Percentiles rank a stretch among this genome's conserved stretches.
Conservation (phyloP, 2,797 vertebrate genomes). For the Spondyliosoma cantharus region DNA sequence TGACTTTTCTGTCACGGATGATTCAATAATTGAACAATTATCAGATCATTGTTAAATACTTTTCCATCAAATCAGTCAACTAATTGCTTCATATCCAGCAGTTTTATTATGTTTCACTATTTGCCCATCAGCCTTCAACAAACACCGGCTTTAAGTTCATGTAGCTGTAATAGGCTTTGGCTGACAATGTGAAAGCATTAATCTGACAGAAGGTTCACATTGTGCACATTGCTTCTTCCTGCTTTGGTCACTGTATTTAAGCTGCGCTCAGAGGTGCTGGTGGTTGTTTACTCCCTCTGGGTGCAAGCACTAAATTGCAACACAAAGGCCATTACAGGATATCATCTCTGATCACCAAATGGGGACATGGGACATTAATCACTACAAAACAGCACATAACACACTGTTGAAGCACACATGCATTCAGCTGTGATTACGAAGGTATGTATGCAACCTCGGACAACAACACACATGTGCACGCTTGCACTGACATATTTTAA, state of each 20-base stretch:
- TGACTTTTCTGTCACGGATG: not conserved
- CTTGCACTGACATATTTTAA: conserved; percentile 17
- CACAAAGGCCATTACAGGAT: conserved; percentile 57
- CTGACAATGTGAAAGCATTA: not conserved
- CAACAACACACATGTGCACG: not conserved
- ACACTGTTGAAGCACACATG: not conserved
- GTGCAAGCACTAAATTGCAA: conserved; percentile 48
- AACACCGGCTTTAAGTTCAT: not conserved
- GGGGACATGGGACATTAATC: conserved; percentile 63
- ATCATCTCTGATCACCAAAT: conserved; percentile 56
- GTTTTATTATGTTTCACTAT: not conserved
- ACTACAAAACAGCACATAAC: conserved; percentile 40
- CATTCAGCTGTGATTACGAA: conserved; percentile 15
- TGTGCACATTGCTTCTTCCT: not conserved
- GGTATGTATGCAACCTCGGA: not conserved
- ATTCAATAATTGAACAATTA: not conserved
- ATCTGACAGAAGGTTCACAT: not conserved
- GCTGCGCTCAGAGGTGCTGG: conserved; percentile 19
- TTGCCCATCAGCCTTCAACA: not conserved
- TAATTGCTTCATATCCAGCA: not conserved
- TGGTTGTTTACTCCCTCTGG: conserved; percentile 50
- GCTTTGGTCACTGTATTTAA: conserved; percentile 19
- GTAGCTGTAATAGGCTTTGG: not conserved
- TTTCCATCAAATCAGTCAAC: not conserved
- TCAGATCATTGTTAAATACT: not conserved